phyloP scores from a whole-genome alignment of 2,797 vertebrate species.

The Clarias pachynema region DNA sequence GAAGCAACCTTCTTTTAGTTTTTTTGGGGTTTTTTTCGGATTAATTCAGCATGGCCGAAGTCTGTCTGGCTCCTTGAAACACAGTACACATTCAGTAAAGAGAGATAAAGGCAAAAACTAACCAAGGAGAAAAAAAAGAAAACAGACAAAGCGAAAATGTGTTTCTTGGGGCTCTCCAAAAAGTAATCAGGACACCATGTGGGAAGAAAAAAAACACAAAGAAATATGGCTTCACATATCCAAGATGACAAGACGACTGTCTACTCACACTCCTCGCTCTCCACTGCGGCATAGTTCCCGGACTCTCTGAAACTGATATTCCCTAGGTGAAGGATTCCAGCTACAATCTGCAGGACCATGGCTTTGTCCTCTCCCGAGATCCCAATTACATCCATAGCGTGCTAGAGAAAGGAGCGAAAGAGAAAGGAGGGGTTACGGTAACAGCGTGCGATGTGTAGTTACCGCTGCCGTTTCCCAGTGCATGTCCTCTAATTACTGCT shows the following conservation, averaged over 20 bases:
- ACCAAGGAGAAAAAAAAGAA: not conserved
- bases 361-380: constrained; percentile 84
- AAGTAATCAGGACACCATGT: constrained; percentile 54
- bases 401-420: constrained; percentile 71
- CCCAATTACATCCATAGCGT: constrained; percentile 96
- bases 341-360: constrained; percentile 95
- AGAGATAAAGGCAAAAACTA: not conserved
- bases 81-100: constrained; percentile 53
- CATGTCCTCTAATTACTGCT: constrained; percentile 64
- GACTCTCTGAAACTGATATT: constrained; percentile 96
- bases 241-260: not conserved
- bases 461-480: constrained; percentile 57
- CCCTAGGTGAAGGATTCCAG: constrained; percentile 92
- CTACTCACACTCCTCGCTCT: constrained; percentile 95
- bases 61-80: constrained; percentile 61
- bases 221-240: constrained; percentile 7
- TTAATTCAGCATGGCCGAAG: constrained; percentile 62
- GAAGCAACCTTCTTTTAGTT: constrained; percentile 64
- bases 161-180: constrained; percentile 47
- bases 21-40: constrained; percentile 15
- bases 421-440: constrained; percentile 34
- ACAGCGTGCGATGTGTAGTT: not conserved
- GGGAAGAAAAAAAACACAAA: constrained; percentile 1
- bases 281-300: constrained; percentile 95
- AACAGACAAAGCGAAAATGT: not conserved